Evolutionary conservation across 2,888 invertebrate species (phyloP).

Genomic region (Catocala fraxini): DNA sequence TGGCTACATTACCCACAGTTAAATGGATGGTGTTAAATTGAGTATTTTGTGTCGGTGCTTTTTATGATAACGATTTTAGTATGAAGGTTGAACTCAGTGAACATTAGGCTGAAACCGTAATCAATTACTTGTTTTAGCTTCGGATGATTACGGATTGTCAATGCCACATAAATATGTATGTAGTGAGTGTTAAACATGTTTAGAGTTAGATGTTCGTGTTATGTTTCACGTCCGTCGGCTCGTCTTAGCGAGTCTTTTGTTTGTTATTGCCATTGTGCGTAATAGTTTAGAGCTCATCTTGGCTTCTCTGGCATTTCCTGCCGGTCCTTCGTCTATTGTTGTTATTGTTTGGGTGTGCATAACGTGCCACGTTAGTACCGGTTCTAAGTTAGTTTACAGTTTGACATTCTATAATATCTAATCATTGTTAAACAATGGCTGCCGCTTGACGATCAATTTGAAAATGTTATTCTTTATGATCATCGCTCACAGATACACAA

Average conservation of each 20-base stretch:
- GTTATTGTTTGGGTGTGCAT: constrained; percentile 64
- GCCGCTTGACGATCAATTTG: not conserved
- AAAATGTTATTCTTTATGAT: too few relatives aligned
- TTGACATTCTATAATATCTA: constrained; percentile 45
- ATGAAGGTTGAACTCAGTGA: constrained; percentile 37
- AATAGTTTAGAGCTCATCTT: constrained; percentile 70
- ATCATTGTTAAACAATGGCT: not conserved
- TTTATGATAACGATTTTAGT: constrained; percentile 50
- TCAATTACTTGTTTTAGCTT: constrained; percentile 34
- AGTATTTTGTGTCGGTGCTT: constrained; percentile 67
- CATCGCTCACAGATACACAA: too few relatives aligned
- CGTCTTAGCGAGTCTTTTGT: constrained; percentile 58
- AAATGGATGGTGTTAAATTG: constrained; percentile 78
- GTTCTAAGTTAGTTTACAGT: constrained; percentile 47
- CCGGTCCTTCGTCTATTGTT: constrained; percentile 68
- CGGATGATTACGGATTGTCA: constrained; percentile 31
- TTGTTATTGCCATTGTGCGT: constrained; percentile 72
- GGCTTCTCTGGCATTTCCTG: constrained; percentile 80
- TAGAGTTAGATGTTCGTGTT: constrained; percentile 51
- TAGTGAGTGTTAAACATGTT: constrained; percentile 51
- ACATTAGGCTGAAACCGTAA: constrained; percentile 24
- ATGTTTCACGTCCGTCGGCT: constrained; percentile 52
- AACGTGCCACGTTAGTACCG: constrained; percentile 34
- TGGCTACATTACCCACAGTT: constrained; percentile 51
- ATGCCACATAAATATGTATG: not conserved